Percentiles rank a stretch among this genome's conserved stretches.
Evolutionary conservation across 2,888 invertebrate genomes (phyloP).

Genomic region (Drosophila lacicola): DNA sequence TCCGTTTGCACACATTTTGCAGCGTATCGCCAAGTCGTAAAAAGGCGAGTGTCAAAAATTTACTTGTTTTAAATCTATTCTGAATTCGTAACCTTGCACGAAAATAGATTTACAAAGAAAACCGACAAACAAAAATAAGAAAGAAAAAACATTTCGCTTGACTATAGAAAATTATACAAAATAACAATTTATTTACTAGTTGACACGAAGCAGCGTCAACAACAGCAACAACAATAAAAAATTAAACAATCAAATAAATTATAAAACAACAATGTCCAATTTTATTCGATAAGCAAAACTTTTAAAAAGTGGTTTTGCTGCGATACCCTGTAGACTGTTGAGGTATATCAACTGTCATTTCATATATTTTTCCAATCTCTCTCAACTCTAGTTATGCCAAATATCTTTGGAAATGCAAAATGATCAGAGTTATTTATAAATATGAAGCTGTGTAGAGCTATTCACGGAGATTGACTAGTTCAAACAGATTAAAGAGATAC

Average conservation of each 20-base stretch:
- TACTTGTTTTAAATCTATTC: conserved; percentile 43
- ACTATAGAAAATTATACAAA: conserved; percentile 30
- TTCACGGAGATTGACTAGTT: no score
- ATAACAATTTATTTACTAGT: conserved; percentile 46
- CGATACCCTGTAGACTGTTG: conserved; percentile 4
- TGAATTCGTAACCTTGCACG: conserved; percentile 48
- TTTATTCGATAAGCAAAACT: conserved; percentile 26
- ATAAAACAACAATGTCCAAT: conserved; percentile 32
- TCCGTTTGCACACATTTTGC: not conserved
- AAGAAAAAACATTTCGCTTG: conserved; percentile 12
- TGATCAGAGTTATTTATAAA: no score
- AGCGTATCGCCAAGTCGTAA: conserved; percentile 6
- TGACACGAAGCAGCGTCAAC: conserved; percentile 19
- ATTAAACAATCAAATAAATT: conserved; percentile 21
- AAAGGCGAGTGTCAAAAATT: not conserved
- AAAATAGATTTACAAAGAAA: conserved; percentile 53
- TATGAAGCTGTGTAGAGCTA: no score
- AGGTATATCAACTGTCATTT: no score
- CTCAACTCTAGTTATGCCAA: no score
- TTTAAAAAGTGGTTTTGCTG: not conserved
- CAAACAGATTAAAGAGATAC: no score
- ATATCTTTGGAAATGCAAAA: no score
- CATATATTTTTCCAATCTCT: no score
- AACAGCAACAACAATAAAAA: conserved; percentile 11
- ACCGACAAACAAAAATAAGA: conserved; percentile 36